Evolutionary conservation across 2,113 vertebrate genomes (phyloP), one percentile per base, ranked within the genome.

Genomic region (Ictalurus punctatus): DNA sequence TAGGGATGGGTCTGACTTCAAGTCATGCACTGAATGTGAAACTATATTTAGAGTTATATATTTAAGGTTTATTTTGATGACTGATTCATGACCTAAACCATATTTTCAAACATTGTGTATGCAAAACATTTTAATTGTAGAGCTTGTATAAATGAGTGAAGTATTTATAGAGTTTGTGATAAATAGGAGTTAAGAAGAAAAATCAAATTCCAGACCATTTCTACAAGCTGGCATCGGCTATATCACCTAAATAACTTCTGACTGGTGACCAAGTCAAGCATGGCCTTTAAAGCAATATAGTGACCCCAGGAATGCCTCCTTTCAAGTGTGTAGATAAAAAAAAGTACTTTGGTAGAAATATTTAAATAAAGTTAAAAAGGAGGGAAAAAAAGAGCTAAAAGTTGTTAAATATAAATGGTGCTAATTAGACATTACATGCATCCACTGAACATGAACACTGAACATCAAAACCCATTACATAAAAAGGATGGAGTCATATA

Each of bases 391-490:
- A 63, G 8, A 74, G 83, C 30, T 86, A 81, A 88, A 76, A 84
- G 92, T 89, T 90, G 90, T 92, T 91, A 93, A 94, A 94, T 91
- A 90, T 84, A 92, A 92, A 92, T 91, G 92, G 91, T 94, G 94
- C 94, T 94, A 94, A 95, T 95, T 93, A 93, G 93, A 92, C 86
- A 79, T 90, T 90, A 93, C 91, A 92, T 93, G 92, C 85, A 92
- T 93, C 85, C 92, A 94, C 92, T 95, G 94, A 92, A 92, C 90
- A 89, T 94, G 85, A 86, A 86, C 67, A 58, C 85, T 61, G 52
- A 44, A 86, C 94, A 93, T 88, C 86, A 95, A 95, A 95, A 95
- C 90, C 91, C 94, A 92, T 95, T 94, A 93, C 92, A 95, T 95
- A 94, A 95, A 95, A 96, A 92, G 76, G 48, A 90, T 79, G 67